A percentile compares a stretch with the other conserved stretches of the same genome.
Evolutionary conservation across 2,797 vertebrate species (phyloP).

Genomic region (Spinus olivaceus): DNA sequence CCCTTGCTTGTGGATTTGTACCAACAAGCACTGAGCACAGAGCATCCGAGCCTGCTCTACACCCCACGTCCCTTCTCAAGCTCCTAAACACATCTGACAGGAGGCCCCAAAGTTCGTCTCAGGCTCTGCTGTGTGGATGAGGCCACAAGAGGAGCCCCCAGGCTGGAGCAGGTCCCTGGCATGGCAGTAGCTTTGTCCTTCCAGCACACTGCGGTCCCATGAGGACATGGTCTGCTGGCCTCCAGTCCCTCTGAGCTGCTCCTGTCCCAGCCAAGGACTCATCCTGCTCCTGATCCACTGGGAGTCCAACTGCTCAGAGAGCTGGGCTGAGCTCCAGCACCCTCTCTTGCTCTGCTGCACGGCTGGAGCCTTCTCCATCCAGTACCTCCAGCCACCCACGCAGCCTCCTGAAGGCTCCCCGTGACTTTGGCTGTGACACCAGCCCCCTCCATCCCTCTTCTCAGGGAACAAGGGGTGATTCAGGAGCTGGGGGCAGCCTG

Average conservation of each 20-base stretch:
- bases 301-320: not conserved
- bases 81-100: not conserved
- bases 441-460: not conserved
- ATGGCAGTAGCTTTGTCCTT: not conserved
- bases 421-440: fast-evolving
- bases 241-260: not conserved
- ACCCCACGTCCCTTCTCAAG: not conserved
- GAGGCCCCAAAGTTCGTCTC: not conserved
- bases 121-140: not conserved
- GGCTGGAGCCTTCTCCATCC: not conserved
- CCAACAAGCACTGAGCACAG: not conserved
- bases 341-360: not conserved
- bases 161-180: not conserved
- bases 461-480: fast-evolving
- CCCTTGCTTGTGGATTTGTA: not conserved
- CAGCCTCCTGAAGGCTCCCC: fast-evolving
- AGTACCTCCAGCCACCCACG: fast-evolving
- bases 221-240: not conserved
- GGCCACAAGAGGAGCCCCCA: fast-evolving
- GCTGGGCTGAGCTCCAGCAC: not conserved
- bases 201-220: fast-evolving
- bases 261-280: not conserved
- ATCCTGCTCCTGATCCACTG: not conserved
- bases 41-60: not conserved
- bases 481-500: not conserved